Base-by-base conservation (phyloP, 2,797 vertebrate species). In the Takifugu rubripes region DNA sequence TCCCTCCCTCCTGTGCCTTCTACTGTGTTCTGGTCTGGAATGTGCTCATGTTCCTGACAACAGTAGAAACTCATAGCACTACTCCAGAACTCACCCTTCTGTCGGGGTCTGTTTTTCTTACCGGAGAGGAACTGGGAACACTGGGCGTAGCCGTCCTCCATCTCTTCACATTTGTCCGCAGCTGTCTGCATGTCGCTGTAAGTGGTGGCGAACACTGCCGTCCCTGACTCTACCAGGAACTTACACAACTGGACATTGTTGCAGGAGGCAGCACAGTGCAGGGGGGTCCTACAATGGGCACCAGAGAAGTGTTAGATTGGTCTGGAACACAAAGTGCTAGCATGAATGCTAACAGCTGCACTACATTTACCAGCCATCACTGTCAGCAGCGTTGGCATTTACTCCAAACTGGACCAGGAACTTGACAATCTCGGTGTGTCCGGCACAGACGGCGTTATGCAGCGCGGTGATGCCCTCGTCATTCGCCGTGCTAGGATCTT, bases 91-190 rank as follows among this genome's bases (percentile, higher is more conserved):
- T 10, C 31, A 5, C 31, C 31, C 31, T 33, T 14, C 21, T 21
- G 21, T 40, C 14, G 14, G 36, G 36, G 36, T 40, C 14, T 40
- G 6, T 40, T 40, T 3, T 42, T 40, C 93, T 56, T 66, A 98
- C 96, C 96, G 0, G 98, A 96, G 6, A 99, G 86, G 77, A 99
- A 98, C 87, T 97, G 95, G 1, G 95, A 97, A 82, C 96, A 99
- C 88, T 98, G 96, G 0, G 92, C 91, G 54, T 98, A 98, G 48
- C 95, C 96, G 0, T 98, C 95, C 82, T 99, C 96, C 93, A 95
- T 93, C 68, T 99, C 96, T 70, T 99, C 96, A 0, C 96, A 99
- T 67, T 99, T 99, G 79, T 97, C 94, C 0, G 96, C 96, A 0
- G 96, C 95, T 0, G 96, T 98, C 87, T 97, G 95, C 91, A 93